These are phyloP conservation scores for Diaphora mendica DNA, from an alignment of 2,888 invertebrate species.

Conservation along the genomic window DNA sequence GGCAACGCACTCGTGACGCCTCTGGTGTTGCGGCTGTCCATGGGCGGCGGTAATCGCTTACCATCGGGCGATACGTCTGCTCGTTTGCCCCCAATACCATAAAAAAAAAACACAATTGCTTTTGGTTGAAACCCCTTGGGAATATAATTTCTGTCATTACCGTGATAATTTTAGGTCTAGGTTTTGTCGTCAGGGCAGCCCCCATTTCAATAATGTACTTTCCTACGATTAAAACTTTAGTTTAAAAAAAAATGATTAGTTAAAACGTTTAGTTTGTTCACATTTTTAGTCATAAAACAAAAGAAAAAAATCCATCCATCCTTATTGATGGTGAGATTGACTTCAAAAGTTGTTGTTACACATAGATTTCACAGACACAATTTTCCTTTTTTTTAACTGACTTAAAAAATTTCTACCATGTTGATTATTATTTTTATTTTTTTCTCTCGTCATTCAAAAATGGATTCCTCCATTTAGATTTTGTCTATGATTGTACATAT, in stretches of 20 bases:
- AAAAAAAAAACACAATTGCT: too few relatives aligned
- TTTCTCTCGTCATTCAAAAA: background rate
- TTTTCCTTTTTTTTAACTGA: background rate
- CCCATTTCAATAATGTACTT: background rate
- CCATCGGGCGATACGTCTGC: too few relatives aligned
- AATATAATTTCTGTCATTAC: too few relatives aligned
- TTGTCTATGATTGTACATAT: background rate
- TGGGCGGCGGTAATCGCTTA: too few relatives aligned
- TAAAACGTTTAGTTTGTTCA: background rate
- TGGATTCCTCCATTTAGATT: background rate
- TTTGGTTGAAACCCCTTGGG: too few relatives aligned
- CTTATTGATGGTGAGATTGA: background rate
- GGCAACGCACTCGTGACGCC: too few relatives aligned
- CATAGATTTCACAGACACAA: background rate
- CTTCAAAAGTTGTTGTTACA: background rate
- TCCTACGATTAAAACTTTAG: background rate
- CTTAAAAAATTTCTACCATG: background rate
- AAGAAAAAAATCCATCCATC: background rate
- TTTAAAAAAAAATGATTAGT: background rate
- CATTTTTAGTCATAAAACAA: background rate
- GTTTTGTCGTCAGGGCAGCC: background rate
- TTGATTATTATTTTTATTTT: background rate
- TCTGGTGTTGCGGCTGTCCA: too few relatives aligned
- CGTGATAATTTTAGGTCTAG: background rate
- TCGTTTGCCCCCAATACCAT: too few relatives aligned